phyloP scores from a whole-genome alignment of 64 coral and sea anemone species.

The Actinia tenebrosa region DNA sequence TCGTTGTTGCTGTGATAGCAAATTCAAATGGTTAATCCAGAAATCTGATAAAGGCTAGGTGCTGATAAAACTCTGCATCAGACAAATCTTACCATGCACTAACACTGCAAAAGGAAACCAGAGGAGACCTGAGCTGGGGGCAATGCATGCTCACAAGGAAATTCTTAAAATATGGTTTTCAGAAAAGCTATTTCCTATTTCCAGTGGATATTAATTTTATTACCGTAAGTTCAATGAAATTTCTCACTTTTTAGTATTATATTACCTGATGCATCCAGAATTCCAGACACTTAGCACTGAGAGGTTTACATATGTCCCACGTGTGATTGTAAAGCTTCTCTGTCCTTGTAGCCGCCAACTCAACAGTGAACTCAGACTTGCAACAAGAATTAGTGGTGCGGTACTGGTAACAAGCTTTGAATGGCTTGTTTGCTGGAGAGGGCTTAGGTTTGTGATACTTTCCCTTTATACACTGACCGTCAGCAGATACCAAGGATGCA shows the following conservation, averaged over 20 bases:
- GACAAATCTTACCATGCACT: too few relatives aligned
- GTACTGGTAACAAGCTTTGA: constrained; percentile 32
- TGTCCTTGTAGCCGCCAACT: constrained; percentile 21
- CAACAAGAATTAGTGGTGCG: constrained; percentile 16
- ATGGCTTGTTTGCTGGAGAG: constrained; percentile 15
- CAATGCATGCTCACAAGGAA: too few relatives aligned
- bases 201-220: background rate
- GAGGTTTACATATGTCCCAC: constrained; percentile 33
- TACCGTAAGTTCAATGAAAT: background rate
- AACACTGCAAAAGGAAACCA: too few relatives aligned
- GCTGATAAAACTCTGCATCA: too few relatives aligned
- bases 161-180: too few relatives aligned
- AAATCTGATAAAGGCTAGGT: too few relatives aligned
- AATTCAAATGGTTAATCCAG: too few relatives aligned
- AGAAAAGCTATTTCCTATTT: too few relatives aligned
- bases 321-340: constrained; percentile 54
- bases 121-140: too few relatives aligned
- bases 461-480: constrained; percentile 36
- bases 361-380: constrained; percentile 29
- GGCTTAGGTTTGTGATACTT: constrained; percentile 24
- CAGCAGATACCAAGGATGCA: background rate
- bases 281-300: constrained; percentile 25
- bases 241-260: too few relatives aligned
- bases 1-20: too few relatives aligned
- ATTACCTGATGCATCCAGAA: constrained; percentile 54